Base-by-base conservation (phyloP, 1,140 invertebrate species). In the Aphaenogaster ashmeadi region DNA sequence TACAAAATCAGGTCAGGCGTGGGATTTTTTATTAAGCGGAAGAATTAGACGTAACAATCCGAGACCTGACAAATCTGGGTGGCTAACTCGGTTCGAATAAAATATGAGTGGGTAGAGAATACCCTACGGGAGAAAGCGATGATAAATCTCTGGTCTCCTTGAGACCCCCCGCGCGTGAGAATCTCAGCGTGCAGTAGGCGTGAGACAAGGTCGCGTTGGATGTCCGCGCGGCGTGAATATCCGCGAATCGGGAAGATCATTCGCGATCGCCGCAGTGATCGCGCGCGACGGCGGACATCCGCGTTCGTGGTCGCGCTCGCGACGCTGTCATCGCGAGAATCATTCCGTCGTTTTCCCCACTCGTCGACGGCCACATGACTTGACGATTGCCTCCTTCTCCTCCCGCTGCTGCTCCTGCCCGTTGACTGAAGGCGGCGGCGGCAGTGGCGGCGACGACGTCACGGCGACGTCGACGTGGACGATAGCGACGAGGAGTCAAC, bases 401-500 rank as follows among this genome's bases (percentile, higher is more conserved):
- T 84, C 75, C 84, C 60, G 78, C 90, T 86, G 90, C 88, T 91
- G 88, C 79, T 89, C 84, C 90, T 88, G 67, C 87, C 58, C 90
- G 85, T 87, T 89, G 54, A 75, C 56, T 38, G 89, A 90, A 83
- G 88, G 74, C 86, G 87, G 79, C 87, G 88, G 88, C 83, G 88
- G 85, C 88, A 74, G 78, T 87, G 86, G 69, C 78, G 85, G 78
- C 79, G 56, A 71, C 77, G 36, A 81, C 89, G 75, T 86, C 80
- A 69, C 87, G 74, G n/a, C 67, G 78, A 87, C 83, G 80, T 60
- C 50, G 84, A 83, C 85, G 84, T 60, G 62, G 86, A 83, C 56
- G 75, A 62, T 50, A 87, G 67, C 52, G 47, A 69, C 75, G 66
- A 92, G 50, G 71, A 88, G 87, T 86, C 75, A 87, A 62, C 89